Conservation (phyloP, 2,113 vertebrate genomes). For the Cinclus cinclus region DNA sequence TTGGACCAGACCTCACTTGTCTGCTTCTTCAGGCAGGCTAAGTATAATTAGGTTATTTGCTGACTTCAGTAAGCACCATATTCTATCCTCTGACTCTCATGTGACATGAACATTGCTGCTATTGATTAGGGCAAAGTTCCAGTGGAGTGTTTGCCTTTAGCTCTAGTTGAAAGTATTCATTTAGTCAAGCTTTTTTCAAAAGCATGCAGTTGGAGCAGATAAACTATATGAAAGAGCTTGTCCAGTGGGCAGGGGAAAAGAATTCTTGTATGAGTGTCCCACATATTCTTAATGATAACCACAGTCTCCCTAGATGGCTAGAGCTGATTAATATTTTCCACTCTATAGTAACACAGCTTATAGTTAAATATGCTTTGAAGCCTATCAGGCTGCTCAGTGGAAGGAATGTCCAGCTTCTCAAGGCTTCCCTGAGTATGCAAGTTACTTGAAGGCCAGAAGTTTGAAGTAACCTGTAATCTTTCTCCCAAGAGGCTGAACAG, state of each 20-base stretch:
- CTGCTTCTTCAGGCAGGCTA: slow-evolving; percentile 34
- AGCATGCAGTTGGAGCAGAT: slow-evolving; percentile 25
- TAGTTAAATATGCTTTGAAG: slow-evolving; percentile 40
- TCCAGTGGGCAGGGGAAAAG: not conserved
- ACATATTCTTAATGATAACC: slow-evolving; percentile 26
- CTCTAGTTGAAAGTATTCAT: slow-evolving; percentile 56
- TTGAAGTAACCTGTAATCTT: slow-evolving; percentile 18
- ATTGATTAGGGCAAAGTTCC: slow-evolving; percentile 82
- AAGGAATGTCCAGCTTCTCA: slow-evolving; percentile 49
- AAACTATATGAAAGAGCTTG: not conserved
- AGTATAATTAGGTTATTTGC: slow-evolving; percentile 55
- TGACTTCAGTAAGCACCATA: slow-evolving; percentile 47
- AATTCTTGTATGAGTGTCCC: slow-evolving; percentile 25
- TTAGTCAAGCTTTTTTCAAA: slow-evolving; percentile 33
- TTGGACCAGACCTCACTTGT: slow-evolving; percentile 22
- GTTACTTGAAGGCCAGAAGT: not conserved
- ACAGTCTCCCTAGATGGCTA: slow-evolving; percentile 22
- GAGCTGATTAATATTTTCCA: slow-evolving; percentile 33
- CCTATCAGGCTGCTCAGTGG: not conserved
- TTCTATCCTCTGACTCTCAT: slow-evolving; percentile 59
- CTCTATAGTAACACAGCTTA: not conserved
- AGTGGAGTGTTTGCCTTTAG: slow-evolving; percentile 66
- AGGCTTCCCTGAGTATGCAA: not conserved
- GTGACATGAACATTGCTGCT: slow-evolving; percentile 79
- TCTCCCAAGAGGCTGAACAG: not conserved